Conservation (phyloP, 2,113 vertebrate genomes). For the Equus przewalskii region DNA sequence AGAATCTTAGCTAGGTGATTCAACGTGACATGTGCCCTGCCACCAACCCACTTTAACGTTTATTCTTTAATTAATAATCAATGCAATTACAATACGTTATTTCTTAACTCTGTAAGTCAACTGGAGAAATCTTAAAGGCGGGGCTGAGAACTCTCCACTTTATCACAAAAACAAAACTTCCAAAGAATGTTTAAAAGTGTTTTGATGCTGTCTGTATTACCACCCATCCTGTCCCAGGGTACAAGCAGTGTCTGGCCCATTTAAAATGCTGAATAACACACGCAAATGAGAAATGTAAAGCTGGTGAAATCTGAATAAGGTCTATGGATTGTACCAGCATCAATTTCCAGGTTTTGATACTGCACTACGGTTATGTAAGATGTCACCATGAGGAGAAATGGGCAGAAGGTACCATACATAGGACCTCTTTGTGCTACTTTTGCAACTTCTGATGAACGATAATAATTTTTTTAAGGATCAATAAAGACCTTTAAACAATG, state of each 20-base stretch:
- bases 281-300: neutral
- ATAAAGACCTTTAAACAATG: neutral
- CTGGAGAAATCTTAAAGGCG: neutral
- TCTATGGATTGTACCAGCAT: neutral
- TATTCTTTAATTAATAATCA: neutral
- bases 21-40: neutral
- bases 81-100: neutral
- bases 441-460: neutral
- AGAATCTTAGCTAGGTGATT: neutral
- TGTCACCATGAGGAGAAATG: neutral
- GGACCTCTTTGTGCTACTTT: neutral
- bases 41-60: neutral
- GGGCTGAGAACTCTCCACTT: neutral
- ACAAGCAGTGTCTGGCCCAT: neutral
- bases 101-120: neutral
- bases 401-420: accelerated
- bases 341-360: neutral
- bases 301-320: neutral
- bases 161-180: neutral
- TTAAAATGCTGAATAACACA: neutral
- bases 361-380: neutral
- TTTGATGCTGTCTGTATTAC: neutral
- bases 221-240: too few relatives aligned
- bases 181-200: neutral
- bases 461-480: neutral